Evolutionary conservation across 2,888 invertebrate species (phyloP).

Genomic region (Axea sp.): DNA sequence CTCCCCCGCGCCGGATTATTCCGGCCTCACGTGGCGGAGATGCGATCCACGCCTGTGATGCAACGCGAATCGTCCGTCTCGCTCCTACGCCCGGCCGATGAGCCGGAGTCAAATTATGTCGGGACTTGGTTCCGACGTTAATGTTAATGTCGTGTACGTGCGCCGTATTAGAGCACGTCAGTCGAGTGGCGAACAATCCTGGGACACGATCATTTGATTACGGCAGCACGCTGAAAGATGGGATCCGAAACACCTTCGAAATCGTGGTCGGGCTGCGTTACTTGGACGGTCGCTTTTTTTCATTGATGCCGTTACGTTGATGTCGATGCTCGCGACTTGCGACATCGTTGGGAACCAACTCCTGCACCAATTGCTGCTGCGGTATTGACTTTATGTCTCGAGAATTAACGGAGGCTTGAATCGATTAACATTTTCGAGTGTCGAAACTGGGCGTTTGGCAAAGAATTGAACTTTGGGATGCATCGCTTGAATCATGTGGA

Average conservation of each 20-base stretch:
- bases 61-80: constrained; percentile 68
- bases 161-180: constrained; percentile 51
- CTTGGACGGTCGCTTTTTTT: constrained; percentile 1
- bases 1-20: constrained; percentile 29
- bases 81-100: constrained; percentile 48
- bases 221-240: constrained; percentile 44
- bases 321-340: background rate
- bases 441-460: background rate
- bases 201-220: constrained; percentile 56
- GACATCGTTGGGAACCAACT: constrained; percentile 16
- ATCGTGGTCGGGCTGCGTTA: constrained; percentile 21
- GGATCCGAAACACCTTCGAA: constrained; percentile 41
- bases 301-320: too few species aligned
- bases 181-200: constrained; percentile 20
- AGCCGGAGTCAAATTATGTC: constrained; percentile 56
- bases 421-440: constrained; percentile 33
- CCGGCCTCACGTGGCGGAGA: constrained; percentile 71
- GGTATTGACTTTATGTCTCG: constrained; percentile 21
- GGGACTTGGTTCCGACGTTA: constrained; percentile 50
- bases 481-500: constrained; percentile 14
- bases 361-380: constrained; percentile 23
- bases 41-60: constrained; percentile 77
- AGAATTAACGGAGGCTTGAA: constrained; percentile 4
- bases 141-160: constrained; percentile 60
- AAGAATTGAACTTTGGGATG: constrained; percentile 25